Evolutionary conservation across 2,113 vertebrate genomes (phyloP), one percentile per base, ranked within the genome.

Genomic region (Alligator sinensis): DNA sequence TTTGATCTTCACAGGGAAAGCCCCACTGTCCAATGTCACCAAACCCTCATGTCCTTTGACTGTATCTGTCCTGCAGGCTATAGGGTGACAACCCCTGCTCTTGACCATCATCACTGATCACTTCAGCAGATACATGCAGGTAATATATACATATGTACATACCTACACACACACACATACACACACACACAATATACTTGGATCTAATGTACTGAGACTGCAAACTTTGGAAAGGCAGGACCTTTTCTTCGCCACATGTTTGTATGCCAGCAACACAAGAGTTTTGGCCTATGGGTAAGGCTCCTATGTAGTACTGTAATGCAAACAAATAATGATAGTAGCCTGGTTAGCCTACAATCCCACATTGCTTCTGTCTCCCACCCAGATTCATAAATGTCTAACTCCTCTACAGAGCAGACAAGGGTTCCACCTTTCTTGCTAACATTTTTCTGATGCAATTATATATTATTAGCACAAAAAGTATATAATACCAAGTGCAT

Each of bases 321-420:
- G 85, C 83, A 93, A 77, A 61, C 38, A 84, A 84, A 28, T 70
- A 88, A 58, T 22, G 28, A 55, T 3, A 83, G 11, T 19, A 79
- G 87, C 47, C n/a, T 85, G 64, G 30, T 89, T 91, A 81, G 60
- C 82, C 30, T 57, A 88, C 78, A 89, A 82, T 90, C 77, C 57
- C 91, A 63, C 30, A 87, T 70, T 90, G 75, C 25, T 24, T 89
- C 58, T 58, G 78, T 88, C 80, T 76, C 60, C 70, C 47, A 30
- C 47, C 21, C 70, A 47, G 70, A 13, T 74, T 74, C 70, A 74
- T 38, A 74, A 47, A 74, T 74, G 6, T 24, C 34, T 12, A 25
- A 70, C n/a, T 70, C n/a, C n/a, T 5, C 30, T 47, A 74, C 19
- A 10, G 21, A 47, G 34, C 70, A 47, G 70, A 30, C 70, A 34